Percentiles rank a stretch among this genome's conserved stretches.
These are phyloP conservation scores for Spilosoma lubricipeda DNA, from an alignment of 2,888 invertebrate genomes.

Conservation along the genomic window DNA sequence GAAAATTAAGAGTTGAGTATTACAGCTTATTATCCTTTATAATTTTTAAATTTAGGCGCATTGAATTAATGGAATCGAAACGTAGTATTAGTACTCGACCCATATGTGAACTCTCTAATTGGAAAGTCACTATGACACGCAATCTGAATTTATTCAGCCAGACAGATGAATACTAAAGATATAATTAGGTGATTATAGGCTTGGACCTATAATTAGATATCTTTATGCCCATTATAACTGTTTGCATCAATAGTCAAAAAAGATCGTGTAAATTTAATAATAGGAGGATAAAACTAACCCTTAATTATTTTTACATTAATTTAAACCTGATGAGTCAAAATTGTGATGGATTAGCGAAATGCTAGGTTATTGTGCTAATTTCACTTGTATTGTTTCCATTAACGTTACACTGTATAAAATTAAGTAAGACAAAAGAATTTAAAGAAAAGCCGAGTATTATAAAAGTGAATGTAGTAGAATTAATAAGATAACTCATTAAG, in stretches of 20 bases:
- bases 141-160: neutral
- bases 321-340: neutral
- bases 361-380: neutral
- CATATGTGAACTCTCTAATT: neutral
- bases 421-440: neutral
- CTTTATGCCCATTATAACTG: neutral
- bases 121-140: neutral
- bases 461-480: neutral
- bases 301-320: neutral
- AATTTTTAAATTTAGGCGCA: neutral
- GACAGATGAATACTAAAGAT: neutral
- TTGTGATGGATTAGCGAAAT: slow-evolving; percentile 1
- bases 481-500: neutral
- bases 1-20: neutral
- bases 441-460: neutral
- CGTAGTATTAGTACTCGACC: neutral
- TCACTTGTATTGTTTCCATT: slow-evolving; percentile 4
- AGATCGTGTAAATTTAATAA: neutral
- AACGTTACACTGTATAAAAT: neutral
- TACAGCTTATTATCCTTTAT: neutral
- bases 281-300: neutral
- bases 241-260: neutral
- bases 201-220: neutral
- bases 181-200: neutral
- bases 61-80: neutral